A percentile compares a stretch with the other conserved stretches of the same genome.
These are phyloP conservation scores for Trinectes maculatus DNA, from an alignment of 2,113 vertebrate genomes.

Conservation along the genomic window DNA sequence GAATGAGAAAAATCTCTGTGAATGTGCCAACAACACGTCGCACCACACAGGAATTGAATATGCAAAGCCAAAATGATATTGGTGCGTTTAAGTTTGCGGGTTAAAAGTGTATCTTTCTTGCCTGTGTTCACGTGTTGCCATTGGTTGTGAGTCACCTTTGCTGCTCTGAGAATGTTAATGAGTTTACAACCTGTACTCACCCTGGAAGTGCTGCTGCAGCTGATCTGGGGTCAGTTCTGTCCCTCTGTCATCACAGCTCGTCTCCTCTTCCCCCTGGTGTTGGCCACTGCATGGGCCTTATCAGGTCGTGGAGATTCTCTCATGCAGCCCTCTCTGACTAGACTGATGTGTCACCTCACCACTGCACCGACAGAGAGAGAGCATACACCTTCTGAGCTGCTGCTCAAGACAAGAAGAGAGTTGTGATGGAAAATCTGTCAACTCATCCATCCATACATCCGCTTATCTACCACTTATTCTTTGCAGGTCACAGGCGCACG, in stretches of 20 bases:
- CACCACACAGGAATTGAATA: too few relatives aligned
- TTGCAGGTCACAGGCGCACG: too few relatives aligned
- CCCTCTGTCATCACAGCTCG: slow-evolving; percentile 6
- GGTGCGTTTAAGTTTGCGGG: background rate
- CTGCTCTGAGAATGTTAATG: slow-evolving; percentile 52
- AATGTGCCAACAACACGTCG: too few relatives aligned
- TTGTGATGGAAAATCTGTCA: slow-evolving; percentile 26
- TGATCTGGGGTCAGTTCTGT: background rate
- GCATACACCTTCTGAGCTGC: slow-evolving; percentile 4
- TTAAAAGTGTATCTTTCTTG: background rate
- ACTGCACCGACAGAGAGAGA: slow-evolving; percentile 11
- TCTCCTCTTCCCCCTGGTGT: slow-evolving; percentile 32
- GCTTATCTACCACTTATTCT: too few relatives aligned
- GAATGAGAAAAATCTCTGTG: too few relatives aligned
- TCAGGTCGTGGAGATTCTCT: slow-evolving; percentile 35
- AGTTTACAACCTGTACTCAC: slow-evolving; percentile 66
- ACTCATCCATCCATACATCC: too few relatives aligned
- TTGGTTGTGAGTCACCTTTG: slow-evolving; percentile 18
- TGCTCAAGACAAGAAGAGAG: background rate
- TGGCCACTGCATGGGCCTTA: slow-evolving; percentile 38
- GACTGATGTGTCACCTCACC: slow-evolving; percentile 12
- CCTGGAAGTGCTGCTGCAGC: slow-evolving; percentile 31
- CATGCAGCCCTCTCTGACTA: slow-evolving; percentile 15
- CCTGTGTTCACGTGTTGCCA: background rate
- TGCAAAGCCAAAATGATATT: too few relatives aligned